Evolutionary conservation across 2,113 vertebrate species (phyloP), one percentile per base, ranked within the genome.

Genomic region (Ariopsis seemanni): DNA sequence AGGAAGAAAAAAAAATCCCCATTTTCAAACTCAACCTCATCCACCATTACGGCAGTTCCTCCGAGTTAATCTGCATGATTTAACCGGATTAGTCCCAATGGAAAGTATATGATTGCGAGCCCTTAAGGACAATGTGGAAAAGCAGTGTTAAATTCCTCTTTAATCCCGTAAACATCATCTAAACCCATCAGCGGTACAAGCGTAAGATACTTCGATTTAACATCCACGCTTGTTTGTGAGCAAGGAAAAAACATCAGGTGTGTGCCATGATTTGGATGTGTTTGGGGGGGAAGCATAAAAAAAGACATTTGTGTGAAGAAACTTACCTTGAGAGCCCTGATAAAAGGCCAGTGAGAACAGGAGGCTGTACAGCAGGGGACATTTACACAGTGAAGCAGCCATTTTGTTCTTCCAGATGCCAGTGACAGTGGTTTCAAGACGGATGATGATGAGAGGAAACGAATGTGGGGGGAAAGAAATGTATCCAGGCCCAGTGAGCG

Each of bases 321-420:
- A 1, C 80, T 86, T 91, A 95, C 95, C 95, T 94, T 95, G 90
- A 85, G 94, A 93, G 87, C 74, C 93, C 75, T 93, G 93, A 72
- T 92, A 71, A 92, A 91, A 92, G 50, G 92, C 77, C 88, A 94
- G 84, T 55, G 94, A 87, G 60, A 95, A 89, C 90, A 95, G 58
- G 74, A 95, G 88, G 92, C 92, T 92, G 87, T 74, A 90, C 55
- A 94, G 84, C 65, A 91, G 82, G 55, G 92, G 90, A 92, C 93
- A 89, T 91, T 90, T 93, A 92, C 92, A 91, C 92, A 89, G 89
- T 79, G 93, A 90, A 90, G 93, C 88, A 84, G 94, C 92, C 95
- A 95, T 95, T 86, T 91, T 93, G 91, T 55, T 89, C 72, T 60
- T 89, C 85, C 79, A 83, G 91, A 89, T 91, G 89, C 85, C 91